These are phyloP conservation scores for Papilio polytes DNA, from an alignment of 1,140 invertebrate species.

Conservation along the genomic window DNA sequence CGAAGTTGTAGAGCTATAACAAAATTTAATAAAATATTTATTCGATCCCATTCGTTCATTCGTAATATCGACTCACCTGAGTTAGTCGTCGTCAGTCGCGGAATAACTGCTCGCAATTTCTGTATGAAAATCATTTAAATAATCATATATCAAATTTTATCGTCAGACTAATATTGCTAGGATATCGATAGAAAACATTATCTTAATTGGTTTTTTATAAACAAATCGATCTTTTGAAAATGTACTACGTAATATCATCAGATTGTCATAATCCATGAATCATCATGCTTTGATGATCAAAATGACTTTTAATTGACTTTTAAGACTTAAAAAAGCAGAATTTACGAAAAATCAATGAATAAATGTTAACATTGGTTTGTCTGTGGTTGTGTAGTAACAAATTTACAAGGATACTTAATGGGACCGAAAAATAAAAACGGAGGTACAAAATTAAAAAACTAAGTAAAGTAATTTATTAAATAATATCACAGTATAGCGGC, in stretches of 20 bases:
- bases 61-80: slow-evolving; percentile 4
- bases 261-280: neutral
- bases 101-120: neutral
- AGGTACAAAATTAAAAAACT: neutral
- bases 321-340: too few relatives aligned
- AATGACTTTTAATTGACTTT: too few relatives aligned
- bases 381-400: too few relatives aligned
- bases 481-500: slow-evolving; percentile 37
- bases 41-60: neutral
- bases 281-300: neutral
- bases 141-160: slow-evolving; percentile 19
- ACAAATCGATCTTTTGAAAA: slow-evolving; percentile 6
- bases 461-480: slow-evolving; percentile 9
- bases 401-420: neutral
- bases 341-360: too few relatives aligned
- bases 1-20: neutral
- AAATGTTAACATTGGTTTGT: too few relatives aligned
- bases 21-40: neutral
- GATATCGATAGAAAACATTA: slow-evolving; percentile 20
- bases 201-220: slow-evolving; percentile 22
- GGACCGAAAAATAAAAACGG: neutral
- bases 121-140: slow-evolving; percentile 12
- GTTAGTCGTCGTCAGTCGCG: neutral
- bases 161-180: neutral
- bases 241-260: neutral